A percentile compares a stretch with the other conserved stretches of the same genome.
phyloP scores from a whole-genome alignment of 1,140 invertebrate genomes.

The Charaxes varanes region DNA sequence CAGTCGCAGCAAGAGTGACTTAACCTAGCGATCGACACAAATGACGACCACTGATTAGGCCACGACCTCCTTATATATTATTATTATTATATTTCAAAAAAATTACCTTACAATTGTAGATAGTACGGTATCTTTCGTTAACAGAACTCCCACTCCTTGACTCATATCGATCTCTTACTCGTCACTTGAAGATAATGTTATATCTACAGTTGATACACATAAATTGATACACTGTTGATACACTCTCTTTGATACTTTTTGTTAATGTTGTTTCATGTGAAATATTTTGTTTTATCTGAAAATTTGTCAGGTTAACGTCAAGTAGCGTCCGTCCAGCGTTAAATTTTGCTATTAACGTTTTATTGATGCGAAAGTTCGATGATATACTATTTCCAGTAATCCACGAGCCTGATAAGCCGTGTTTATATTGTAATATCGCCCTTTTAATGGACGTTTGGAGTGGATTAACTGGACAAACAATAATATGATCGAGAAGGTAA shows the following conservation, averaged over 20 bases:
- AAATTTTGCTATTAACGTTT: neutral
- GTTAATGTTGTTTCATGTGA: too few species aligned
- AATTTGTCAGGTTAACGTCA: neutral
- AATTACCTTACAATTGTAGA: conserved; percentile 31
- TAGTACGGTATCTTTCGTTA: conserved; percentile 1
- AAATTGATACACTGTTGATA: too few species aligned
- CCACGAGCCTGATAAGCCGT: conserved; percentile 24
- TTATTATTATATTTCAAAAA: too few species aligned
- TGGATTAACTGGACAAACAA: conserved; percentile 25
- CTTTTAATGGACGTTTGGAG: conserved; percentile 22
- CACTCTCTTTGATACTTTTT: too few species aligned
- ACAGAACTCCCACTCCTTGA: too few species aligned
- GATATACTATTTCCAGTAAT: conserved; percentile 27
- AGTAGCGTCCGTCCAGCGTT: neutral
- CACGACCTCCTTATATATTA: too few species aligned
- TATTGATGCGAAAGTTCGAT: conserved; percentile 1
- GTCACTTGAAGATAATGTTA: conserved; percentile 5
- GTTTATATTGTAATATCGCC: conserved; percentile 27
- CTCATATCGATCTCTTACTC: too few species aligned
- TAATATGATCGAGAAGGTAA: conserved; percentile 23
- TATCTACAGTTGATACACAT: too few species aligned
- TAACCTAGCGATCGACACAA: too few species aligned
- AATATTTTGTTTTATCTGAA: neutral
- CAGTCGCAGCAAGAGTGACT: too few species aligned
- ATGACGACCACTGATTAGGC: too few species aligned